Conservation (phyloP, 2,888 invertebrate species). For the Chymomyza caudatula region DNA sequence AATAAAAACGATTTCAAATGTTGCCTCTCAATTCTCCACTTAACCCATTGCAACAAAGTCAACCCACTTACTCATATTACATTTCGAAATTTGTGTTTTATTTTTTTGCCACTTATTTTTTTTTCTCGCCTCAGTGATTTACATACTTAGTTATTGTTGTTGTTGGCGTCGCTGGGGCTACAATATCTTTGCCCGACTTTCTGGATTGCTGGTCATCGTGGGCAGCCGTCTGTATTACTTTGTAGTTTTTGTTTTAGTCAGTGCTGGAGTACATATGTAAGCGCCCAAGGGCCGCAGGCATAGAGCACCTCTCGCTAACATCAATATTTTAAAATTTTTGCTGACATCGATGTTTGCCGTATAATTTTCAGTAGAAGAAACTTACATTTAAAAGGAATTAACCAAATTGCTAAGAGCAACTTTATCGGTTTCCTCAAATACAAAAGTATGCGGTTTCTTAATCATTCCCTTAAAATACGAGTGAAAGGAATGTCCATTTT, state of each 20-base stretch:
- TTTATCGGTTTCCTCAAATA: too few species aligned
- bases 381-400: too few species aligned
- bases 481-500: too few species aligned
- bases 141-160: slow-evolving; percentile 23
- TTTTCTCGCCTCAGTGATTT: slow-evolving; percentile 53
- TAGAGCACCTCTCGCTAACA: too few species aligned
- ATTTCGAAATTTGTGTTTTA: slow-evolving; percentile 16
- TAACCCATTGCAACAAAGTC: slow-evolving; percentile 18
- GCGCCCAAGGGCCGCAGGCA: background rate
- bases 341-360: too few species aligned
- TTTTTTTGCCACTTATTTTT: background rate
- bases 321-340: too few species aligned
- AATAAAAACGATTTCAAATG: background rate
- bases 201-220: slow-evolving; percentile 7
- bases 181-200: slow-evolving; percentile 1
- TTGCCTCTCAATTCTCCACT: background rate
- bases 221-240: background rate
- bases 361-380: too few species aligned
- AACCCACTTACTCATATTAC: slow-evolving; percentile 45
- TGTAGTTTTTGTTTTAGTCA: background rate
- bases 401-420: too few species aligned
- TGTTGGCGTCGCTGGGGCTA: background rate
- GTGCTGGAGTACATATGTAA: too few species aligned
- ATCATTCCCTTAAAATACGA: too few species aligned
- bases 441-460: too few species aligned